Conservation (phyloP, 2,797 vertebrate genomes). For the Melanotaenia parkinsoni region DNA sequence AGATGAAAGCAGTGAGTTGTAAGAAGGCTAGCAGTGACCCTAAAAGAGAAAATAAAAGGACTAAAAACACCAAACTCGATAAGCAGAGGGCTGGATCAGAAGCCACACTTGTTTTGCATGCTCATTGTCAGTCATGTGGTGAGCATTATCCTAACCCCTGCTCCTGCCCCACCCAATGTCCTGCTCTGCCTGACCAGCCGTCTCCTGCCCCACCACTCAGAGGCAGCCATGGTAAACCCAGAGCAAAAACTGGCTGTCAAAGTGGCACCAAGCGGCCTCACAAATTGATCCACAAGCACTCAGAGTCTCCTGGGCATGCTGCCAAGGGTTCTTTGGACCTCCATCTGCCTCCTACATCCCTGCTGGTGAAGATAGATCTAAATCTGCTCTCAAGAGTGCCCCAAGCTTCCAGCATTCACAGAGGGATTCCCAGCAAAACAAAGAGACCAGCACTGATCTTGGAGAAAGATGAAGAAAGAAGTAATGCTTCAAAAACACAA, state of each 20-base stretch:
- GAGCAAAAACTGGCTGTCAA: constrained; percentile 54
- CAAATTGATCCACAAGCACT: constrained; percentile 64
- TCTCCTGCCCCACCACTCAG: constrained; percentile 48
- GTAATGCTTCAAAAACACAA: constrained; percentile 6
- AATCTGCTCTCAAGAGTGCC: constrained; percentile 87
- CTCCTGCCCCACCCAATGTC: constrained; percentile 50
- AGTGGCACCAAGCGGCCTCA: constrained; percentile 73
- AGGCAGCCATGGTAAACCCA: constrained; percentile 63
- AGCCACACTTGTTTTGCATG: constrained; percentile 23
- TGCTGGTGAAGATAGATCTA: constrained; percentile 91
- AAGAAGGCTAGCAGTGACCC: constrained; percentile 54
- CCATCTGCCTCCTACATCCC: constrained; percentile 28
- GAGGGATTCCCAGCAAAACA: constrained; percentile 34
- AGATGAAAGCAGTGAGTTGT: constrained; percentile 81
- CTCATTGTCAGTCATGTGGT: constrained; percentile 61
- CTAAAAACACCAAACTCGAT: constrained; percentile 60
- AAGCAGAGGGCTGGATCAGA: constrained; percentile 69
- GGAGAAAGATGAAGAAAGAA: constrained; percentile 63
- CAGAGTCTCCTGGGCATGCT: constrained; percentile 47
- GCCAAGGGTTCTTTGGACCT: constrained; percentile 26
- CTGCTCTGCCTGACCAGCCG: constrained; percentile 64
- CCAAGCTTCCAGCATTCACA: constrained; percentile 55
- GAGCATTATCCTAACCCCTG: constrained; percentile 51
- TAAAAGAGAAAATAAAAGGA: constrained; percentile 71
- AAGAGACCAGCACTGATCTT: constrained; percentile 67